These are phyloP conservation scores for Mugil cephalus DNA, from an alignment of 2,113 vertebrate species.

Conservation along the genomic window DNA sequence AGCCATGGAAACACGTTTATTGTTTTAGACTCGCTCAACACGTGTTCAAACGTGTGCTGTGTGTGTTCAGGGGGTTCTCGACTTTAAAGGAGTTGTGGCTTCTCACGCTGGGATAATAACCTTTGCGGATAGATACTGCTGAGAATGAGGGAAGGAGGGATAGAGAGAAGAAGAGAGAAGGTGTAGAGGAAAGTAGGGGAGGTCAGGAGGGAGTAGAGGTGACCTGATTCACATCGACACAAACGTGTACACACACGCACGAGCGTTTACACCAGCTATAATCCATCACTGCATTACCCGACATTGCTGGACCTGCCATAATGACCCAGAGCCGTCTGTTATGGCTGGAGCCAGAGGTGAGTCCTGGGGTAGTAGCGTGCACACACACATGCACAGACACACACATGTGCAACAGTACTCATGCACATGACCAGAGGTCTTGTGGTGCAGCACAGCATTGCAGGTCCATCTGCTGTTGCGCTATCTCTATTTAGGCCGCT, in stretches of 20 bases:
- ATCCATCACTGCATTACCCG: slow-evolving; percentile 58
- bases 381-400: slow-evolving; percentile 11
- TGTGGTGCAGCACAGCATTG: slow-evolving; percentile 34
- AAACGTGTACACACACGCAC: not conserved
- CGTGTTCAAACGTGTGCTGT: not conserved
- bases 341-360: slow-evolving; percentile 58
- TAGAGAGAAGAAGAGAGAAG: slow-evolving; percentile 38
- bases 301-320: slow-evolving; percentile 49
- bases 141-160: slow-evolving; percentile 29
- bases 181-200: slow-evolving; percentile 57
- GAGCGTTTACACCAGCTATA: slow-evolving; percentile 29
- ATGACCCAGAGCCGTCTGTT: slow-evolving; percentile 57
- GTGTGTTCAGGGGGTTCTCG: not conserved
- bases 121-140: slow-evolving; percentile 30
- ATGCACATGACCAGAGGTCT: slow-evolving; percentile 6
- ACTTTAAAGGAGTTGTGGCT: slow-evolving; percentile 25
- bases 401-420: not conserved
- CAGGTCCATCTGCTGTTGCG: slow-evolving; percentile 47
- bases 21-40: not conserved
- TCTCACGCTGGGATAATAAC: slow-evolving; percentile 48
- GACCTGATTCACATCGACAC: slow-evolving; percentile 66
- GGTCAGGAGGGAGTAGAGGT: slow-evolving; percentile 72
- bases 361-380: slow-evolving; percentile 28
- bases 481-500: slow-evolving; percentile 9
- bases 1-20: not conserved